These are phyloP conservation scores for Brachylomia viminalis DNA, from an alignment of 2,888 invertebrate genomes.

Conservation along the genomic window DNA sequence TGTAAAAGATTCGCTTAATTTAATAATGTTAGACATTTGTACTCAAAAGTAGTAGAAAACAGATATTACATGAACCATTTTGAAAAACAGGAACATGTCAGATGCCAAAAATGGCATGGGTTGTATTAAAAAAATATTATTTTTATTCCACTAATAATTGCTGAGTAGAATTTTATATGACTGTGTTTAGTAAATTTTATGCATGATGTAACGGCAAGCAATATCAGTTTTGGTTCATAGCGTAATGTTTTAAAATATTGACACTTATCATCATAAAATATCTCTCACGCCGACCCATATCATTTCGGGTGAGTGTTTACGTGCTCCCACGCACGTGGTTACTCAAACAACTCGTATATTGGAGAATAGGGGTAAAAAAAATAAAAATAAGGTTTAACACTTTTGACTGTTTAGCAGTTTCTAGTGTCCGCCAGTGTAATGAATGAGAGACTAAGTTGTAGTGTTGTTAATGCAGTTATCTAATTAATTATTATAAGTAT, in stretches of 20 bases:
- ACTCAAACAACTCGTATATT: slow-evolving; percentile 19
- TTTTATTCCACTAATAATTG: neutral
- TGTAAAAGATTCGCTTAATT: neutral
- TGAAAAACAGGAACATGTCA: neutral
- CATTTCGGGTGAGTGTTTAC: slow-evolving; percentile 23
- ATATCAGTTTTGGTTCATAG: neutral
- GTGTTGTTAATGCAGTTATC: neutral
- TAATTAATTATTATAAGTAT: no score
- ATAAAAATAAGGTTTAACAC: no score
- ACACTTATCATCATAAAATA: neutral
- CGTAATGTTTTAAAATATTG: slow-evolving; percentile 17
- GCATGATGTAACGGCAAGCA: neutral
- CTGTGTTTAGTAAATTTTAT: neutral
- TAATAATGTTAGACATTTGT: neutral
- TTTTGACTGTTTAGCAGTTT: neutral
- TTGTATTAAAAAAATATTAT: neutral
- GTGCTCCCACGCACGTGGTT: slow-evolving; percentile 32
- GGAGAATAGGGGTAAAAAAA: slow-evolving; percentile 28
- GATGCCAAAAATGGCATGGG: neutral
- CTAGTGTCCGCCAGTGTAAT: slow-evolving; percentile 16
- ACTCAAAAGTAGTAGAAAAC: neutral
- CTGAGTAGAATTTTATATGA: neutral
- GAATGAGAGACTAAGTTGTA: neutral
- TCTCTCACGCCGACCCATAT: slow-evolving; percentile 14
- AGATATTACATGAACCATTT: neutral